Conservation (phyloP, 2,797 vertebrate genomes). For the Hydrophis major region DNA sequence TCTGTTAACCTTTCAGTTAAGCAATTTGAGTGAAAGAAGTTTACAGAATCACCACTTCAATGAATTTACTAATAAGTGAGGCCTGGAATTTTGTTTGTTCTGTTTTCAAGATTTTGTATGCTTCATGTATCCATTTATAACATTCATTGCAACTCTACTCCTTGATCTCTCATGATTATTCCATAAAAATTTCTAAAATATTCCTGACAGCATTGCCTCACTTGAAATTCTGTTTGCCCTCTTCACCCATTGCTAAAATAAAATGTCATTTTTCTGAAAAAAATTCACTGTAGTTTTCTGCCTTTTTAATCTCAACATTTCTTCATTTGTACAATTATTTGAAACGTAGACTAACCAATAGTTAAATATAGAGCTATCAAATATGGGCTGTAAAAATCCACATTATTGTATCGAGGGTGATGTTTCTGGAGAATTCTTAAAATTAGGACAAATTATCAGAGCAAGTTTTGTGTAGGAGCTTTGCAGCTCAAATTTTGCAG, state of each 20-base stretch:
- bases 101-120: not conserved
- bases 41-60: not conserved
- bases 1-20: not conserved
- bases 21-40: not conserved
- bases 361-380: not conserved
- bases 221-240: not conserved
- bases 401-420: conserved; percentile 4
- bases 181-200: not conserved
- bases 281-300: not conserved
- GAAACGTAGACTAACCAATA: not conserved
- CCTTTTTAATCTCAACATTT: not conserved
- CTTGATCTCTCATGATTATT: not conserved
- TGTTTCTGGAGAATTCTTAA: conserved; percentile 36
- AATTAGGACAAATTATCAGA: conserved; percentile 57
- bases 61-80: not conserved
- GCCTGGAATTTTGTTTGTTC: not conserved
- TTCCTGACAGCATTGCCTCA: not conserved
- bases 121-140: not conserved
- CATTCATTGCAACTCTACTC: not conserved
- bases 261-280: not conserved
- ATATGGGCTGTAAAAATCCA: not conserved
- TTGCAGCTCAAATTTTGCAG: conserved; percentile 8
- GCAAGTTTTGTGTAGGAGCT: conserved; percentile 48
- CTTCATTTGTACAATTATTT: not conserved
- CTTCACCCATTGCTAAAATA: not conserved